A percentile compares a stretch with the other conserved stretches of the same genome.
Conservation (phyloP, 2,797 vertebrate genomes). For the Phaenicophaeus curvirostris region DNA sequence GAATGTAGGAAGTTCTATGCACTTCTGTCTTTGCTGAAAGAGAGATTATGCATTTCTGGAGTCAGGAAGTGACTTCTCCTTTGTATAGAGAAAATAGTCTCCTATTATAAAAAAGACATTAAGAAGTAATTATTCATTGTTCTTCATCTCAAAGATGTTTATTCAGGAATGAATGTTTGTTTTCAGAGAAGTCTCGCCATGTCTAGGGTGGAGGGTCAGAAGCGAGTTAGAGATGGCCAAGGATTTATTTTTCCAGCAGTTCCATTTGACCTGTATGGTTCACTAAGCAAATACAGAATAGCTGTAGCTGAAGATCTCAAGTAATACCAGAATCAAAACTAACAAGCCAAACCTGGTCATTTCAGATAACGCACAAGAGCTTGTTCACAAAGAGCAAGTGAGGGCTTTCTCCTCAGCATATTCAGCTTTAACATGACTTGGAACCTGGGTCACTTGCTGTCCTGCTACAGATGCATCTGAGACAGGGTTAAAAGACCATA, state of each 20-base stretch:
- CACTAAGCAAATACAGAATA: background rate
- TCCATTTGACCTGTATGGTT: slow-evolving; percentile 57
- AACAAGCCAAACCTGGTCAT: background rate
- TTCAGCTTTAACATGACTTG: fast-evolving
- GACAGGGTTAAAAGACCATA: background rate
- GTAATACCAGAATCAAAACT: background rate
- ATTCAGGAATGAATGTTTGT: slow-evolving; percentile 62
- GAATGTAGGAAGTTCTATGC: background rate
- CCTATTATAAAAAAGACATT: slow-evolving; percentile 38
- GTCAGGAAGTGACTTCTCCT: slow-evolving; percentile 68
- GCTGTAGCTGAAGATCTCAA: background rate
- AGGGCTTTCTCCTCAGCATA: background rate
- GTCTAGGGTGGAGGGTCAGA: slow-evolving; percentile 30
- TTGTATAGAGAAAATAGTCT: slow-evolving; percentile 49
- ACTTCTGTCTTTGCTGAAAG: slow-evolving; percentile 22
- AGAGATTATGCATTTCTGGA: slow-evolving; percentile 29
- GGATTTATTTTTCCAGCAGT: slow-evolving; percentile 47
- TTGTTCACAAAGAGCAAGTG: background rate
- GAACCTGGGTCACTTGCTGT: background rate
- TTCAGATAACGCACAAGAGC: background rate
- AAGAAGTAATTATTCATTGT: slow-evolving; percentile 72
- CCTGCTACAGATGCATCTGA: background rate
- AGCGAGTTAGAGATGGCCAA: background rate
- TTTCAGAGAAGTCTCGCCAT: slow-evolving; percentile 35
- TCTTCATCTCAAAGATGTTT: slow-evolving; percentile 60